Base-by-base conservation (phyloP, 2,797 vertebrate species). In the Sebastes minor region DNA sequence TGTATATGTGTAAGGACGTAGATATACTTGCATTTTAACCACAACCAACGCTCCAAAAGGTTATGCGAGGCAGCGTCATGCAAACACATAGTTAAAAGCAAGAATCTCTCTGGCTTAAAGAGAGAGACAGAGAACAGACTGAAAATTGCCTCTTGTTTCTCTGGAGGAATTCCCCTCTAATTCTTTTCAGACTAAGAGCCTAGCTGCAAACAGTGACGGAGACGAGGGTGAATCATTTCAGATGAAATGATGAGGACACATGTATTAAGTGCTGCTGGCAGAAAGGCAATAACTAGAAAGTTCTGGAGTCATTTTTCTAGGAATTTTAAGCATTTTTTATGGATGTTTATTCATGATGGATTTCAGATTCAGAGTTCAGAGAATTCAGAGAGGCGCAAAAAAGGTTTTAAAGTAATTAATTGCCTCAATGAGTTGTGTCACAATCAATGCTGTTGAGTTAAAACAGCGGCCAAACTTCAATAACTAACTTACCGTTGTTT, bases 121-220 rank as follows among this genome's bases (percentile, higher is more conserved):
- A 46, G 20, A 46, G 27, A 55, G 13, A 61, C 62, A 65, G 22
- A 61, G 46, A 66, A 42, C 27, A 65, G 57, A 25, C 59, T 35
- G 30, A 46, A 53, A 59, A 35, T 16, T 33, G 8, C 28, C 22
- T 72, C 59, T 59, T 62, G 23, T 75, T 73, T 76, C 67, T 81
- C 63, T 61, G 18, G 60, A 60, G 80, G 78, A 86, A 85, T 81
- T 70, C 77, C 65, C 62, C 61, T 82, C 67, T 78, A 86, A 86
- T 81, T 83, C 82, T 81, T 83, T 74, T 71, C 79, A 83, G 76
- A 83, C 75, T 59, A 59, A 84, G 79, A 89, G 87, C 79, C 78
- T 80, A 80, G 80, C 66, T 61, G 28, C 62, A 16, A 72, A 75
- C 85, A 81, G 71, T 52, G 42, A 59, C 12, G 27, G 49, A 64